A percentile compares a stretch with the other conserved stretches of the same genome.
Evolutionary conservation across 2,888 invertebrate species (phyloP).

Genomic region (Arctia plantaginis): DNA sequence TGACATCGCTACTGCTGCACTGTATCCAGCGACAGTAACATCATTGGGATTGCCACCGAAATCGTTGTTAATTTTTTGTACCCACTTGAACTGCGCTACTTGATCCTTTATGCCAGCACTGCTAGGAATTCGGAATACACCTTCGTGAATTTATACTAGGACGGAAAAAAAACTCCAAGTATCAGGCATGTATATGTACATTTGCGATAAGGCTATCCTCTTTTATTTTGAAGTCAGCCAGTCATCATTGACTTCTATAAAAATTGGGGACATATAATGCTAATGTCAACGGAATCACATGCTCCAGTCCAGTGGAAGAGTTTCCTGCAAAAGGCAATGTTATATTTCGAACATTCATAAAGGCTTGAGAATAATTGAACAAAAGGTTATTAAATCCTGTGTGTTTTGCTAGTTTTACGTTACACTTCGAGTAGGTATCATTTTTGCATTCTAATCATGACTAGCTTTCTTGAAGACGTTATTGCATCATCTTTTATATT

Average conservation of each 20-base stretch:
- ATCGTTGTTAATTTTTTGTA: no score
- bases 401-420: no score
- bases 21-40: slow-evolving; percentile 58
- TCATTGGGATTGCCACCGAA: slow-evolving; percentile 52
- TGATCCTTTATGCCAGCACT: slow-evolving; percentile 15
- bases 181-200: slow-evolving; percentile 51
- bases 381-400: no score
- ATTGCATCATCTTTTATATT: no score
- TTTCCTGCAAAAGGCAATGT: slow-evolving; percentile 4
- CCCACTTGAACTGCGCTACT: slow-evolving; percentile 56
- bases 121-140: slow-evolving; percentile 42
- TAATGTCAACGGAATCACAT: slow-evolving; percentile 54
- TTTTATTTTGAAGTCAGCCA: slow-evolving; percentile 12
- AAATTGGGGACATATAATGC: slow-evolving; percentile 56
- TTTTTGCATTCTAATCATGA: no score
- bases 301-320: slow-evolving; percentile 48
- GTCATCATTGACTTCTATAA: not conserved
- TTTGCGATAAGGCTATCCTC: slow-evolving; percentile 72
- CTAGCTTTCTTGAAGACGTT: no score
- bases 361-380: no score
- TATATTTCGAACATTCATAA: not conserved
- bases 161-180: slow-evolving; percentile 49
- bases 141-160: slow-evolving; percentile 57
- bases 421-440: no score
- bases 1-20: slow-evolving; percentile 38